Percentiles rank a stretch among this genome's conserved stretches.
Conservation (phyloP, 2,888 invertebrate genomes). For the Pyrocoelia pectoralis region DNA sequence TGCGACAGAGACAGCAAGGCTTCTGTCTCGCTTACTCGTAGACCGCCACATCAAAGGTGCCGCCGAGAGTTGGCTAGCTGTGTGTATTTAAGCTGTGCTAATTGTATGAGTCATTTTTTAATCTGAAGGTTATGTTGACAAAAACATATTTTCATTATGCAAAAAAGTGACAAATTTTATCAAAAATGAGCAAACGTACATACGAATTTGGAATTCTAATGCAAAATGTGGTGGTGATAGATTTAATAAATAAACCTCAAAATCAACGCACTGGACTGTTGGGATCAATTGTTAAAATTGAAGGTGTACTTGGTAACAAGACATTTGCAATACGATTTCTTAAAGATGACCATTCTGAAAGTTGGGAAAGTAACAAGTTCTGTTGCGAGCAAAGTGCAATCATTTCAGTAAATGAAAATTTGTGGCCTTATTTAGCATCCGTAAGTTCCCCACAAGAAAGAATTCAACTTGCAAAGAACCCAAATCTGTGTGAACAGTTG, state of each 20-base stretch:
- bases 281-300: conserved; percentile 56
- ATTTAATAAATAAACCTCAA: conserved; percentile 27
- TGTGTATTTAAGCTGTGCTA: too few relatives aligned
- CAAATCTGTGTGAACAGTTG: conserved; percentile 60
- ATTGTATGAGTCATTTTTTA: conserved; percentile 14
- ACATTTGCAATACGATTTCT: conserved; percentile 51
- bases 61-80: too few relatives aligned
- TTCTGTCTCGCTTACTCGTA: too few relatives aligned
- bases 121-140: conserved; percentile 29
- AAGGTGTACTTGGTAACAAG: conserved; percentile 42
- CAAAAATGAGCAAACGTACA: conserved; percentile 21
- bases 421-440: conserved; percentile 64
- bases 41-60: too few relatives aligned
- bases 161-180: neutral
- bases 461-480: conserved; percentile 60
- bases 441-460: conserved; percentile 63
- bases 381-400: conserved; percentile 48
- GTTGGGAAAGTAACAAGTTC: conserved; percentile 55
- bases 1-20: too few relatives aligned
- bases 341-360: conserved; percentile 48
- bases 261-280: conserved; percentile 52
- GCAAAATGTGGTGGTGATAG: conserved; percentile 36
- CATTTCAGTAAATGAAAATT: conserved; percentile 50
- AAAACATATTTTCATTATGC: neutral
- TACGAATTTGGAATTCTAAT: conserved; percentile 38